Base-by-base conservation (phyloP, 1,140 invertebrate species). In the Ruditapes philippinarum region DNA sequence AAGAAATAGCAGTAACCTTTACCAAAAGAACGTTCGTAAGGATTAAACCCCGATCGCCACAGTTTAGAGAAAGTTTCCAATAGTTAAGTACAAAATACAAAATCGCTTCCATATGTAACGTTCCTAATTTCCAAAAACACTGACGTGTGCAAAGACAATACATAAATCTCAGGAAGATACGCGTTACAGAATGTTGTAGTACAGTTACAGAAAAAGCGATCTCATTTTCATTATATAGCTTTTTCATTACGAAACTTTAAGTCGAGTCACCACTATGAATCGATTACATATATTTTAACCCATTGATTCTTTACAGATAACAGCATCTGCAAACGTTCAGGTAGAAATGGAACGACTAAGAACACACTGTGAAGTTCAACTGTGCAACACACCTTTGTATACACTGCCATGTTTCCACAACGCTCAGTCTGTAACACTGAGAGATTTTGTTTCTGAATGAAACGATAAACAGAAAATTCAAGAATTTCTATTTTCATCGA, bases 71-170 rank as follows among this genome's bases (percentile, higher is more conserved):
- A 40, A 81, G 49, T 86, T 90, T 42, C 49, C 62, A 40, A 62
- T 86, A 45, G 83, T 83, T 5, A 81, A 81, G 28, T n/a, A n/a
- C n/a, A n/a, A n/a, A n/a, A n/a, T 87, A 90, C 33, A 90, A 86
- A 51, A 81, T 51, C 73, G 81, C 81, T 45, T 45, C 42, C 42
- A 45, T 5, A 45, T n/a, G n/a, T 14, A n/a, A n/a, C n/a, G n/a
- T n/a, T n/a, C n/a, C n/a, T 68, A 85, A 57, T 85, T 85, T 57
- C 82, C 45, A 14, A 40, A 74, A 25, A 28, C 25, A n/a, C 19
- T 83, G 31, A 40, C 82, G 0, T 85, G 68, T 74, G 68, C 82
- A 0, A 85, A 85, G 82, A 85, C 82, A 54, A 40, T 85, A 22
- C 82, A 85, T 36, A 49, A 40, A 74, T 85, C 54, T 19, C 65